Evolutionary conservation across 2,888 invertebrate species (phyloP).

Genomic region (Brenthis hecate): DNA sequence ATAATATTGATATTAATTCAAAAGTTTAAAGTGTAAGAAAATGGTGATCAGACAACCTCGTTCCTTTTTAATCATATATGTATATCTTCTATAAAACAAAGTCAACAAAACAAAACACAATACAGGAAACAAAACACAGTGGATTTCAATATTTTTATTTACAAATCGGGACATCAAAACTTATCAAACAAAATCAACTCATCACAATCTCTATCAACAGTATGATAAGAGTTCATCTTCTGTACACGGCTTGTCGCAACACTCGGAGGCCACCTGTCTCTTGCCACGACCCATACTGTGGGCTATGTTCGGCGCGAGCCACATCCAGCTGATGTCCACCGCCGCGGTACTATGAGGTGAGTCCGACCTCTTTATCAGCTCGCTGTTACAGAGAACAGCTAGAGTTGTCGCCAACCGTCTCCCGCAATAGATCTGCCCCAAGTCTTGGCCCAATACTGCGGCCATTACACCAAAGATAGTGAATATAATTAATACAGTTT

Average conservation of each 20-base stretch:
- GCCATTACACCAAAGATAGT: neutral
- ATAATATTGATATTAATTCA: too few relatives aligned
- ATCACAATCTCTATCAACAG: conserved; percentile 36
- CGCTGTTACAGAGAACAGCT: conserved; percentile 39
- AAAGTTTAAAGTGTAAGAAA: too few relatives aligned
- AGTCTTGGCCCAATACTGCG: neutral
- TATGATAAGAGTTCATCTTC: conserved; percentile 47
- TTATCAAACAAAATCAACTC: neutral
- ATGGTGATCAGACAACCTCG: too few relatives aligned
- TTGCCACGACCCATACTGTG: conserved; percentile 45
- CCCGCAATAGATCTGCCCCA: conserved; percentile 29
- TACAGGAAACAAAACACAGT: too few relatives aligned
- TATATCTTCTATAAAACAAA: too few relatives aligned
- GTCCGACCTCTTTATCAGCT: conserved; percentile 37
- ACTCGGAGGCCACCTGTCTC: conserved; percentile 50
- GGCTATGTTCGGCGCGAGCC: conserved; percentile 43
- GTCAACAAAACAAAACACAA: too few relatives aligned
- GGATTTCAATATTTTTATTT: too few relatives aligned
- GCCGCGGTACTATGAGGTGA: neutral
- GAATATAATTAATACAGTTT: conserved; percentile 12
- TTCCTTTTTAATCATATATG: too few relatives aligned
- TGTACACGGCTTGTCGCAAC: conserved; percentile 53
- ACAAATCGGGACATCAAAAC: too few relatives aligned
- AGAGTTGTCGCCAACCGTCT: conserved; percentile 40
- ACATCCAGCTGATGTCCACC: conserved; percentile 35